Conservation (phyloP, 1,140 invertebrate species). For the Wiebesia pumilae region DNA sequence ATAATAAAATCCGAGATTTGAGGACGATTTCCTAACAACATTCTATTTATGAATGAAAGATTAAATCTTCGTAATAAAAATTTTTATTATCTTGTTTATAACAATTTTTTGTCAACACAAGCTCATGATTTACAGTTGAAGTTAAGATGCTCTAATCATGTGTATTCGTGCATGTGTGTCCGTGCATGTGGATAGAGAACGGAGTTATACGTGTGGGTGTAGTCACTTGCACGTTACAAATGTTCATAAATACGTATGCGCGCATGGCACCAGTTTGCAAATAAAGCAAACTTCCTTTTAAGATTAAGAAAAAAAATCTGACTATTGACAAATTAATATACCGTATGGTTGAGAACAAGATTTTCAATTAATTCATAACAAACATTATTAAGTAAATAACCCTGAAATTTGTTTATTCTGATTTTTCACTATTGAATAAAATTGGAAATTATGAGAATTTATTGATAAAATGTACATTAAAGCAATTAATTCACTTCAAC, state of each 20-base stretch:
- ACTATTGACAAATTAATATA: neutral
- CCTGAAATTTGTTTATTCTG: neutral
- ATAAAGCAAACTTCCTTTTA: neutral
- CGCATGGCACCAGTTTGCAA: neutral
- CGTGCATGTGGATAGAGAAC: neutral
- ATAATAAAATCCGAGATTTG: neutral
- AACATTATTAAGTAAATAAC: slow-evolving; percentile 1
- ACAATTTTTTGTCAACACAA: neutral
- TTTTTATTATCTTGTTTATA: neutral
- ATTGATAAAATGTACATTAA: neutral
- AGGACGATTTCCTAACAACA: neutral
- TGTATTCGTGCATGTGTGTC: neutral
- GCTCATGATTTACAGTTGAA: neutral
- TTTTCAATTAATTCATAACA: neutral
- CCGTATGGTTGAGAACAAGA: neutral
- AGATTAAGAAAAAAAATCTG: neutral
- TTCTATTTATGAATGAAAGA: neutral
- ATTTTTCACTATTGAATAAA: neutral
- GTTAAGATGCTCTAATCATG: neutral
- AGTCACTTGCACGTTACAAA: neutral
- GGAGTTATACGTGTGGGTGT: neutral
- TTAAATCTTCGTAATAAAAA: neutral
- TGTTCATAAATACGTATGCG: neutral
- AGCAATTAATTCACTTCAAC: neutral
- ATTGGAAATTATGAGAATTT: neutral